Evolutionary conservation across 2,888 invertebrate species (phyloP), one percentile per base, ranked within the genome.

Genomic region (Melipona beecheii): DNA sequence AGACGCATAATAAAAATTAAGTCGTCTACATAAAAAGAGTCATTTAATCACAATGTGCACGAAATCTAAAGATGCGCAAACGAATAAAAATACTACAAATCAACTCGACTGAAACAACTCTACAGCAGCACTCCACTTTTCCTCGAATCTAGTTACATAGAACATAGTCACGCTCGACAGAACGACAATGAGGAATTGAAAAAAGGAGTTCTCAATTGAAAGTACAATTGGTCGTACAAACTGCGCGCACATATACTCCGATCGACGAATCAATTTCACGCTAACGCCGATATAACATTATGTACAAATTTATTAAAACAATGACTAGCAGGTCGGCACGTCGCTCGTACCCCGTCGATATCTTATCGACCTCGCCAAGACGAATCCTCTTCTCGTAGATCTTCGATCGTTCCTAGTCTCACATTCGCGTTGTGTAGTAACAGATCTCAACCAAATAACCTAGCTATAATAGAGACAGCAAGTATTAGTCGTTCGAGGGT

Each of bases 231-330:
- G 65, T 60, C 68, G 27, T 78, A 65, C 68, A 82, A 84, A 65
- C 74, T 74, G 66, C 70, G 62, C 70, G 64, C 75, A 66, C 73
- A 60, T 75, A 72, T 76, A 72, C 52, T 43, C 78, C 80, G 58
- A 50, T 81, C 78, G 52, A 66, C 75, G 75, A 81, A 81, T 85
- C 43, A 65, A 87, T 83, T 54, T 87, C 56, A 79, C 79, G 81
- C 79, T 89, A 89, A 89, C 83, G 87, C 75, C 85, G 75, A 88
- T 75, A 65, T 83, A 87, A 85, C 84, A 87, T 85, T 87, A 90
- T 90, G 83, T 90, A 90, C 89, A 90, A 84, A 90, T 90, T 90
- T 75, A 78, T 88, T 89, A 86, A 86, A 89, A 87, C 86, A 90
- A 82, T 87, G 89, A 90, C 88, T 89, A 89, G 87, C 66, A 68